Evolutionary conservation across 2,888 invertebrate species (phyloP).

Genomic region (Trichogramma evanescens): DNA sequence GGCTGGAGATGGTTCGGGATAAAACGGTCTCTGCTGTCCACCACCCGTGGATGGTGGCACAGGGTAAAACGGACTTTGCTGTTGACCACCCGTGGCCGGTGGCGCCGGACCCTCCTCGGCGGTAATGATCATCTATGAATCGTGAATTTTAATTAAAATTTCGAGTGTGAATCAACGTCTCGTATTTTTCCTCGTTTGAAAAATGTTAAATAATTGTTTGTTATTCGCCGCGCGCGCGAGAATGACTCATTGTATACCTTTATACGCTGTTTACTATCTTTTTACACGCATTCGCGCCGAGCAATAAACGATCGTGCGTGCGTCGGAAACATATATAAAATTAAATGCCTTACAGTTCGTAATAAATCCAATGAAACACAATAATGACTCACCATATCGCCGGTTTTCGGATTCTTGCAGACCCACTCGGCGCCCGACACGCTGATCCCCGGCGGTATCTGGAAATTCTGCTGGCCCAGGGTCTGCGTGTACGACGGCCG

Average conservation of each 20-base stretch:
- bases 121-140: constrained; percentile 25
- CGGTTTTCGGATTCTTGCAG: constrained; percentile 27
- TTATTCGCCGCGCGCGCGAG: too few relatives aligned
- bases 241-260: too few relatives aligned
- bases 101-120: constrained; percentile 10
- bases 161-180: too few relatives aligned
- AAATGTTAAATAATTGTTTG: too few relatives aligned
- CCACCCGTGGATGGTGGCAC: background rate
- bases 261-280: too few relatives aligned
- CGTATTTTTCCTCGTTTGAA: too few relatives aligned
- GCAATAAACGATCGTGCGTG: too few relatives aligned
- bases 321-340: too few relatives aligned
- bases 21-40: background rate
- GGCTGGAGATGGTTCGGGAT: too few relatives aligned
- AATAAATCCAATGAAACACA: too few relatives aligned
- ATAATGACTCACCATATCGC: constrained; percentile 25
- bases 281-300: too few relatives aligned
- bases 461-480: constrained; percentile 2
- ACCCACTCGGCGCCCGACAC: constrained; percentile 26
- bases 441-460: constrained; percentile 7
- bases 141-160: background rate
- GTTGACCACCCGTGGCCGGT: background rate
- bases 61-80: background rate
- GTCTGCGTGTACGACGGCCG: background rate
- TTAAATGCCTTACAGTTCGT: too few relatives aligned